These are phyloP conservation scores for Cricetomys ansorgei DNA, from an alignment of 2,113 vertebrate genomes.

Conservation along the genomic window DNA sequence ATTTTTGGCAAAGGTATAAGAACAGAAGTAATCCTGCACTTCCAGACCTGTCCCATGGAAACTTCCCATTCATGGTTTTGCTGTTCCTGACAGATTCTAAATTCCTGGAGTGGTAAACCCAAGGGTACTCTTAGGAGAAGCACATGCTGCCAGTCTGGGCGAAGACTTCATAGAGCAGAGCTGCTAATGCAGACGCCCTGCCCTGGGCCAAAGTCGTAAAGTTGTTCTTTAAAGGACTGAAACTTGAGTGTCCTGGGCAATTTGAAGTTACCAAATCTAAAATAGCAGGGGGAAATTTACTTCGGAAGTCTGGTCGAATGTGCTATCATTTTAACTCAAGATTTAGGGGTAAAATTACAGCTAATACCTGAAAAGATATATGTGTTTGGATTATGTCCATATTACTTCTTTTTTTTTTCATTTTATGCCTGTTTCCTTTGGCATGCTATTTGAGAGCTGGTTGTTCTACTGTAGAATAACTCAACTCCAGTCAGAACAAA, in stretches of 20 bases:
- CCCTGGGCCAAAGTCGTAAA: neutral
- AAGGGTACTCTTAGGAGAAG: neutral
- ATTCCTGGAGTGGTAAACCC: neutral
- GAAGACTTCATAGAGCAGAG: neutral
- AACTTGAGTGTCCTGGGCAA: neutral
- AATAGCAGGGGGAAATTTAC: neutral
- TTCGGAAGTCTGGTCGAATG: neutral
- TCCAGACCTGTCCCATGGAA: neutral
- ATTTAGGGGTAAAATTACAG: neutral
- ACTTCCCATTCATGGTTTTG: neutral
- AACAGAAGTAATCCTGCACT: conserved; percentile 6
- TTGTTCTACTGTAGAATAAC: neutral
- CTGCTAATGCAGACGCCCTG: neutral
- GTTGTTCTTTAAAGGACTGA: neutral
- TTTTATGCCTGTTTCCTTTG: neutral
- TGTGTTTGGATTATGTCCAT: neutral
- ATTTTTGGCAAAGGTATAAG: neutral
- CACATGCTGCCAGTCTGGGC: neutral
- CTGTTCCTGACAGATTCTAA: neutral
- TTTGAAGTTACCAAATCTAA: neutral
- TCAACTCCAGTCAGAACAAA: neutral
- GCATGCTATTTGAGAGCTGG: neutral
- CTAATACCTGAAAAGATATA: neutral
- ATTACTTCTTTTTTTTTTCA: neutral
- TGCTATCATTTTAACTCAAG: neutral